phyloP scores from a whole-genome alignment of 2,113 vertebrate genomes.

The Thomomys bottae region DNA sequence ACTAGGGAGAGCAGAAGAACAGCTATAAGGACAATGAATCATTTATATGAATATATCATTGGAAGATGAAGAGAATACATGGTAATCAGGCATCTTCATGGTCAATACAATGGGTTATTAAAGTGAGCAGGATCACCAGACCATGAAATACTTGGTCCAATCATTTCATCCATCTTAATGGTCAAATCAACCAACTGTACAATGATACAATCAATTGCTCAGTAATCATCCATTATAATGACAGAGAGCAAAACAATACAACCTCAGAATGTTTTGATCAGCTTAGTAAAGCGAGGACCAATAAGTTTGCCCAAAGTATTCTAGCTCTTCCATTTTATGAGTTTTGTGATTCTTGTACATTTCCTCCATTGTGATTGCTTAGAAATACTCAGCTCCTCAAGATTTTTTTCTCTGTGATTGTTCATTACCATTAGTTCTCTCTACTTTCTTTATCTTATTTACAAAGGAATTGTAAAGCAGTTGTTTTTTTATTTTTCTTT shows the following conservation, averaged over 20 bases:
- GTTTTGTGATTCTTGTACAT: not conserved
- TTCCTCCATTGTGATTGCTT: not conserved
- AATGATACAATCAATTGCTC: slow-evolving; percentile 71
- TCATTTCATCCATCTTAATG: slow-evolving; percentile 77
- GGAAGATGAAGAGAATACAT: not conserved
- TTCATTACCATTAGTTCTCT: not conserved
- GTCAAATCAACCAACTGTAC: slow-evolving; percentile 67
- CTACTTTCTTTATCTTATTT: slow-evolving; percentile 40
- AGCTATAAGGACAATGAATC: slow-evolving; percentile 34
- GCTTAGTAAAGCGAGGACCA: slow-evolving; percentile 27
- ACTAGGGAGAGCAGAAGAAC: not conserved
- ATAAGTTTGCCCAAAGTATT: not conserved
- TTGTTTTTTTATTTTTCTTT: not conserved
- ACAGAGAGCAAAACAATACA: slow-evolving; percentile 70
- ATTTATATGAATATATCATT: not conserved
- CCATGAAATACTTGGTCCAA: slow-evolving; percentile 67
- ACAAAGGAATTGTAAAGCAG: slow-evolving; percentile 44
- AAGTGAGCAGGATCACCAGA: slow-evolving; percentile 62
- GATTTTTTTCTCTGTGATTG: not conserved
- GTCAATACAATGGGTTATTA: slow-evolving; percentile 62
- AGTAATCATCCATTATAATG: slow-evolving; percentile 67
- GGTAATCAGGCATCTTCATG: slow-evolving; percentile 23
- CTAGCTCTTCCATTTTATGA: not conserved
- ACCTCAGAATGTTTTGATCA: slow-evolving; percentile 52
- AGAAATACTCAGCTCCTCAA: not conserved